phyloP scores from a whole-genome alignment of 2,113 vertebrate genomes.

The Alethe castanea region DNA sequence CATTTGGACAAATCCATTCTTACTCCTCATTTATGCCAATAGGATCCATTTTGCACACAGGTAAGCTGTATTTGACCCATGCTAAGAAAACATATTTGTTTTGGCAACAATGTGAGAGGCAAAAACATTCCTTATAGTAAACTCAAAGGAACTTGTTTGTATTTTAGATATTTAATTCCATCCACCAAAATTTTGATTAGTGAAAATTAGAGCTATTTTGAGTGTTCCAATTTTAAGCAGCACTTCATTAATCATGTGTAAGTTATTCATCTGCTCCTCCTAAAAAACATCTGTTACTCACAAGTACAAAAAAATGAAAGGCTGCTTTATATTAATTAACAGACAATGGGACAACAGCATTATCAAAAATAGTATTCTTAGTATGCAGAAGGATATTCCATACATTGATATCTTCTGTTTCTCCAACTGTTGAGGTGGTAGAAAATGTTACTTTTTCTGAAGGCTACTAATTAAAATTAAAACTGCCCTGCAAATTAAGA shows the following conservation, averaged over 20 bases:
- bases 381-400: not conserved
- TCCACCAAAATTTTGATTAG: not conserved
- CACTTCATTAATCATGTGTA: slow-evolving; percentile 18
- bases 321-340: not conserved
- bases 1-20: not conserved
- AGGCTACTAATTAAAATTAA: not conserved
- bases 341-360: not conserved
- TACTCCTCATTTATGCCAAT: not conserved
- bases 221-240: slow-evolving; percentile 12
- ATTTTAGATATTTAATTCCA: not conserved
- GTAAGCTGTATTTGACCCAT: not conserved
- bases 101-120: not conserved
- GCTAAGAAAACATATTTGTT: not conserved
- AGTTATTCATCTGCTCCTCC: slow-evolving; percentile 47
- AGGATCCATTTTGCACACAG: not conserved
- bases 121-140: not conserved
- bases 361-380: not conserved
- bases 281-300: slow-evolving; percentile 57
- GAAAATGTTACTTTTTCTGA: not conserved
- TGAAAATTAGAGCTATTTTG: slow-evolving; percentile 12
- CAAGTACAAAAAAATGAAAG: slow-evolving; percentile 33
- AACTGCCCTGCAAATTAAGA: not conserved
- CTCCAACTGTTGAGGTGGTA: not conserved
- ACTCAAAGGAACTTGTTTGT: not conserved
- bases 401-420: not conserved